Evolutionary conservation across 2,797 vertebrate species (phyloP).

Genomic region (Gastrophryne carolinensis): DNA sequence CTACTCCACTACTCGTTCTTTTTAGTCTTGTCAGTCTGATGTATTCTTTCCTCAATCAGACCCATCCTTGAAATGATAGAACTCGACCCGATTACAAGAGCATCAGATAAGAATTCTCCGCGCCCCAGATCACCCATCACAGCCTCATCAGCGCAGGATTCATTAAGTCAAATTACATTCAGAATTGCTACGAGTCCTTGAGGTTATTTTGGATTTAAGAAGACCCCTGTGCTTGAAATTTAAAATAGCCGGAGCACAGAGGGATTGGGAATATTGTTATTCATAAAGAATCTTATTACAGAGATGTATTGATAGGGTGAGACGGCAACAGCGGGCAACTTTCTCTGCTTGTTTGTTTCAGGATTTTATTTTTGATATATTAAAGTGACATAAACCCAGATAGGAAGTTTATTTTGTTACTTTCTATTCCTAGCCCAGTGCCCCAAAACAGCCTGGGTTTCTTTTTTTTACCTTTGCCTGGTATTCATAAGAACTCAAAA

Average conservation of each 20-base stretch:
- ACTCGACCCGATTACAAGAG: neutral
- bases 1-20: neutral
- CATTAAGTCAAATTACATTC: conserved; percentile 49
- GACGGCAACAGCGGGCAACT: no score
- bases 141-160: conserved; percentile 32
- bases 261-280: neutral
- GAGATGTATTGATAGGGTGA: no score
- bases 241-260: conserved; percentile 23
- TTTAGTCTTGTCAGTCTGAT: neutral
- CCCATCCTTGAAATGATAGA: neutral
- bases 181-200: conserved; percentile 34
- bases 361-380: no score
- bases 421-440: no score
- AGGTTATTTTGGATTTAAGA: conserved; percentile 30
- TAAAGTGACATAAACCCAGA: no score
- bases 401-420: no score
- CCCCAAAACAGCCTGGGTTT: no score
- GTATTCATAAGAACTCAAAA: no score
- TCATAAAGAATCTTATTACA: no score
- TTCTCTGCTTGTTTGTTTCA: no score
- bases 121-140: conserved; percentile 20
- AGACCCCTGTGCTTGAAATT: neutral
- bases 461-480: no score
- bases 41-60: neutral
- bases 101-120: neutral